Percentiles rank a stretch among this genome's conserved stretches.
Evolutionary conservation across 2,797 vertebrate species (phyloP).

Genomic region (Hippocampus kuda): DNA sequence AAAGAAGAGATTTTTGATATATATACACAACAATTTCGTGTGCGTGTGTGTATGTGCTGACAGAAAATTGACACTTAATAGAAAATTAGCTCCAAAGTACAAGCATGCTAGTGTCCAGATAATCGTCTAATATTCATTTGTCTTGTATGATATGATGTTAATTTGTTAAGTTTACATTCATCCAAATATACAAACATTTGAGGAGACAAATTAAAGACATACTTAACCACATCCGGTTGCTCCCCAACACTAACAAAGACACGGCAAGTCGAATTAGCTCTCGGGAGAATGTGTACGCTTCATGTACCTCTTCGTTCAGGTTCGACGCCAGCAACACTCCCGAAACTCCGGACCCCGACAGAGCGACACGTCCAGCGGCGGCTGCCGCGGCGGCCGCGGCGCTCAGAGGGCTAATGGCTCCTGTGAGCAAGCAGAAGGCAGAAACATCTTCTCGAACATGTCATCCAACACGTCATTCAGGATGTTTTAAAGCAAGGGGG

Average conservation of each 20-base stretch:
- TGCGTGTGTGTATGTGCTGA: not conserved
- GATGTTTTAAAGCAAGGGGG: too few species aligned
- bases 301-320: conserved; percentile 90
- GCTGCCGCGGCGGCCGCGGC: conserved; percentile 90
- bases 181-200: not conserved
- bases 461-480: not conserved
- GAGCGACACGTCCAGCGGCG: conserved; percentile 87
- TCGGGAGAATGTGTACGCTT: not conserved
- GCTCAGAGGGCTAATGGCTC: conserved; percentile 90
- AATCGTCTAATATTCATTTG: not conserved
- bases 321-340: conserved; percentile 91
- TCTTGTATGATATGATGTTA: not conserved
- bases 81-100: conserved; percentile 10
- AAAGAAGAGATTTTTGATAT: conserved; percentile 40
- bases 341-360: conserved; percentile 89
- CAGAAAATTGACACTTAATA: not conserved
- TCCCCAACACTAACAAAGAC: not conserved
- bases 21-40: conserved; percentile 8
- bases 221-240: too few species aligned
- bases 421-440: conserved; percentile 55
- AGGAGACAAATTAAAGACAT: not conserved
- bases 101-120: conserved; percentile 26
- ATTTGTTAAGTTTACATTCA: not conserved
- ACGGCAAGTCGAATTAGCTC: not conserved
- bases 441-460: not conserved